Conservation (phyloP, 2,888 invertebrate genomes). For the Neoaliturus tenellus region DNA sequence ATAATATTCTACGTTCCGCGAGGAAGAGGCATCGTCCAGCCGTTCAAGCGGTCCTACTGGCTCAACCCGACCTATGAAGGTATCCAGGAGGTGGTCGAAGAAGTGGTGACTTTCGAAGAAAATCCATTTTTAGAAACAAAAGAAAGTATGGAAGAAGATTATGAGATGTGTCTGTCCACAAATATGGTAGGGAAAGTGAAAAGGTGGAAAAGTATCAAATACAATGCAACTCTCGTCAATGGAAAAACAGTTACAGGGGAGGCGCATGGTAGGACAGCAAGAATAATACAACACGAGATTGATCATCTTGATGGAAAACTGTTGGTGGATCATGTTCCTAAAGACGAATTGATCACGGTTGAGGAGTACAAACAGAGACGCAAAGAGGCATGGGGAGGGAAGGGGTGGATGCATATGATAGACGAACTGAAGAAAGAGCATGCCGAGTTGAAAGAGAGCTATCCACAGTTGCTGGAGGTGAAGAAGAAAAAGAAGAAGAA, state of each 20-base stretch:
- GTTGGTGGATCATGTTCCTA: background rate
- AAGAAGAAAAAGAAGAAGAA: constrained; percentile 4
- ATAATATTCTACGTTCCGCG: background rate
- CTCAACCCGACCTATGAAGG: constrained; percentile 1
- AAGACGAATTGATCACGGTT: background rate
- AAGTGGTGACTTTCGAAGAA: background rate
- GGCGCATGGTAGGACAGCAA: background rate
- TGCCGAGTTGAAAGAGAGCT: background rate
- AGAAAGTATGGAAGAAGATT: background rate
- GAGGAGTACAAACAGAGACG: background rate
- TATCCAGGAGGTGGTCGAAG: background rate
- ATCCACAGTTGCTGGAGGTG: background rate
- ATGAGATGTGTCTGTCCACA: background rate
- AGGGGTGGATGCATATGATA: background rate
- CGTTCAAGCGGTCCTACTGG: background rate
- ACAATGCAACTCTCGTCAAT: background rate
- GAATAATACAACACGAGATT: constrained; percentile 11
- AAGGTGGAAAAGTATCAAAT: background rate
- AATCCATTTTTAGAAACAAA: background rate
- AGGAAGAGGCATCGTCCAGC: constrained; percentile 23
- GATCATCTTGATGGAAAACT: constrained; percentile 1
- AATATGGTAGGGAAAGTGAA: background rate
- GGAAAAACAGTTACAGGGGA: background rate
- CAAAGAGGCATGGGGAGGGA: background rate
- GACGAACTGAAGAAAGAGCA: background rate